A percentile compares a stretch with the other conserved stretches of the same genome.
These are phyloP conservation scores for Perithous albicinctus DNA, from an alignment of 2,888 invertebrate species.

Conservation along the genomic window DNA sequence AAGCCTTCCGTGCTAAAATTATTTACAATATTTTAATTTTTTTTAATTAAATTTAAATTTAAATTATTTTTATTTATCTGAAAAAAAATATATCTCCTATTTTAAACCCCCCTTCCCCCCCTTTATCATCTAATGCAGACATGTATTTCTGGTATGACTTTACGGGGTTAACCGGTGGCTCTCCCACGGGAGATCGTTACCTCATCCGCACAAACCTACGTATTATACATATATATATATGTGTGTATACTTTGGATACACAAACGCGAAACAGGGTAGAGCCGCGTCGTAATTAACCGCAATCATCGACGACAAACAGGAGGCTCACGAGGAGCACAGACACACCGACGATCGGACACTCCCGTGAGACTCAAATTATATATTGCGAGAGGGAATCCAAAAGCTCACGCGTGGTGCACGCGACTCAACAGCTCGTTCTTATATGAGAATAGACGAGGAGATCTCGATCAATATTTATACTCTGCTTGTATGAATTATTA, in stretches of 20 bases:
- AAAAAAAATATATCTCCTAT: too few relatives aligned
- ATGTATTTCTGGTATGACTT: constrained; percentile 51
- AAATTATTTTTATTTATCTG: too few relatives aligned
- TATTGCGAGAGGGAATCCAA: constrained; percentile 8
- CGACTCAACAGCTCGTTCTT: constrained; percentile 53
- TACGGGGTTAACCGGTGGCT: constrained; percentile 62
- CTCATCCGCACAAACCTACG: constrained; percentile 26
- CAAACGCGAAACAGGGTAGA: constrained; percentile 61
- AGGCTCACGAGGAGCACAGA: constrained; percentile 35
- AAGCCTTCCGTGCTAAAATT: too few relatives aligned
- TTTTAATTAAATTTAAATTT: too few relatives aligned
- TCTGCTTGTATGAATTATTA: constrained; percentile 63
- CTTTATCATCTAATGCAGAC: background rate
- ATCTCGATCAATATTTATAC: constrained; percentile 79
- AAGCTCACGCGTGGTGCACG: constrained; percentile 32
- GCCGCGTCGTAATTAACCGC: constrained; percentile 83
- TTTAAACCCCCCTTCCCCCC: too few relatives aligned
- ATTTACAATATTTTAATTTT: too few relatives aligned
- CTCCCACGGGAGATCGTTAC: constrained; percentile 80
- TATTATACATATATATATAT: constrained; percentile 47
- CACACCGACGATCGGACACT: constrained; percentile 58
- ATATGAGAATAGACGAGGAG: constrained; percentile 55
- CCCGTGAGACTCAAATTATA: constrained; percentile 75
- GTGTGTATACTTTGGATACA: constrained; percentile 47
- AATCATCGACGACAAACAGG: constrained; percentile 83